Evolutionary conservation across 2,888 invertebrate genomes (phyloP), one percentile per base, ranked within the genome.

Genomic region (Drosophila stalkeri): DNA sequence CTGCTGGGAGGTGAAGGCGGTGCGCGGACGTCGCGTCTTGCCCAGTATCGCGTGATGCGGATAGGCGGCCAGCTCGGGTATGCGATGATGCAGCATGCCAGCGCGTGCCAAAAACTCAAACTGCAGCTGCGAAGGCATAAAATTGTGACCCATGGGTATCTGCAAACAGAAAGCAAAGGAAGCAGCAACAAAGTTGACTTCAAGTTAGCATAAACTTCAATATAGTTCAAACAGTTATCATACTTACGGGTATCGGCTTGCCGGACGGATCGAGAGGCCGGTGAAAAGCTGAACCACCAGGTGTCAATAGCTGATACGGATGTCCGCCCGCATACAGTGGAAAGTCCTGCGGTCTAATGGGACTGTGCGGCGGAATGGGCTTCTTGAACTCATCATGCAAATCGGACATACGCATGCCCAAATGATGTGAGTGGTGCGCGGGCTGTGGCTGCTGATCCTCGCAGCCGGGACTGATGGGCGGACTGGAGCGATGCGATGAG

Each of bases 1-100:
- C 91, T 99, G 99, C 92, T 99, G 99, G 0, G 94, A 93, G 2
- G 99, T 99, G 94, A 99, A 99, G 2, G 99, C 99, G 0, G 99
- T 99, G 68, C 99, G 95, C 0, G 99, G 99, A 79, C 99, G 95
- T 65, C 98, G 94, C 46, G 98, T 97, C 94, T 98, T 98, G 7
- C 97, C 97, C 70, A 97, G 93, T 44, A 97, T 94, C 1, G 97
- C 97, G 93, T 97, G 97, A 16, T 96, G 96, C 7, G 93, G 92
- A 86, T 93, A 93, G 95, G 97, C 97, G 89, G 97, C 95, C 59
- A 97, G 92, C 90, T 97, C 97, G 0, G 97, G 97, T 90, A 98
- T 94, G 91, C 98, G 94, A 47, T 98, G 98, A 91, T 98, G 98
- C 81, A 98, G 95, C 97, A 98, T 98, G 31, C 98, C 98, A 5